Conservation (phyloP, 2,888 invertebrate species). For the Drosophila rubida region DNA sequence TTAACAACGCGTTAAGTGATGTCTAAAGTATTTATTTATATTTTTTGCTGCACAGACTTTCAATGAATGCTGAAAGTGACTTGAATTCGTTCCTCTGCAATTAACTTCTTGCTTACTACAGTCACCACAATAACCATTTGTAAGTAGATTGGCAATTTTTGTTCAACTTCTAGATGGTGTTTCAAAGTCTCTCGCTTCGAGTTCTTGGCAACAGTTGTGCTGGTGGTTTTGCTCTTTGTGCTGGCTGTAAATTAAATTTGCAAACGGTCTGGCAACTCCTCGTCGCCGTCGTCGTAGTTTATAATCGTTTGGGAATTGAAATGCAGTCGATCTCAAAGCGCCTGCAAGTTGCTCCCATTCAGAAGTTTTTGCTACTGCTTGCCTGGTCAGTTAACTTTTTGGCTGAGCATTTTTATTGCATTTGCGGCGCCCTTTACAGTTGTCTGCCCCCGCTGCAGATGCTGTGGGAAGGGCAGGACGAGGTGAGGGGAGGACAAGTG, state of each 20-base stretch:
- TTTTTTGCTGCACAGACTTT: too few relatives aligned
- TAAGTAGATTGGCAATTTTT: too few relatives aligned
- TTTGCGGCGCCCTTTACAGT: constrained; percentile 57
- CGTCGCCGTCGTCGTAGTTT: constrained; percentile 59
- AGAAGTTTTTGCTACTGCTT: constrained; percentile 2
- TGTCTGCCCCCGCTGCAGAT: constrained; percentile 18
- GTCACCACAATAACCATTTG: too few relatives aligned
- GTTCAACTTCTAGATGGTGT: constrained; percentile 25
- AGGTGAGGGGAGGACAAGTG: too few relatives aligned
- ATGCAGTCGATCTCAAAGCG: constrained; percentile 73
- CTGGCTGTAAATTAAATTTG: constrained; percentile 77
- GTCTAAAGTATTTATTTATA: too few relatives aligned
- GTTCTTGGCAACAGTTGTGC: constrained; percentile 19
- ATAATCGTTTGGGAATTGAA: constrained; percentile 81
- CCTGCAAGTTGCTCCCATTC: constrained; percentile 51
- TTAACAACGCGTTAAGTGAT: too few relatives aligned
- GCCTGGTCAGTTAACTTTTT: constrained; percentile 69
- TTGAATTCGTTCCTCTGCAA: too few relatives aligned
- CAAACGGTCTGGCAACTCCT: constrained; percentile 73
- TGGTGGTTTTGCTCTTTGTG: constrained; percentile 52
- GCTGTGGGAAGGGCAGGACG: too few relatives aligned
- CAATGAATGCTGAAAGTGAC: too few relatives aligned
- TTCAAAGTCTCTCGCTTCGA: neutral
- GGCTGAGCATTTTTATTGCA: constrained; percentile 69
- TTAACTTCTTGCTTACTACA: too few relatives aligned